Base-by-base conservation (phyloP, 2,797 vertebrate species). In the Cirrhinus molitorella region DNA sequence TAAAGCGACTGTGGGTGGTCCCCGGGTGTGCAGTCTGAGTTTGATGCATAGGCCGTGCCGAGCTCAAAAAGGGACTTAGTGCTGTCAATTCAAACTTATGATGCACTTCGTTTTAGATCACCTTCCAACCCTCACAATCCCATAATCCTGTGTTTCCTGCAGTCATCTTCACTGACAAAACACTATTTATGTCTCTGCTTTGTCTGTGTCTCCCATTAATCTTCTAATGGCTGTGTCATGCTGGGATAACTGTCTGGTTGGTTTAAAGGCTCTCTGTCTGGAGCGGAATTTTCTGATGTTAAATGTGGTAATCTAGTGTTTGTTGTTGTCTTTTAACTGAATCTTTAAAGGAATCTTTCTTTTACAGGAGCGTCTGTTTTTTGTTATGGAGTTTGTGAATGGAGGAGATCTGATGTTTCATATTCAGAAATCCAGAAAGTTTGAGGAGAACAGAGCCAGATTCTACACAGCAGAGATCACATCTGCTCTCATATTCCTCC, bases 371-470 rank as follows among this genome's bases (percentile, higher is more conserved):
- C 95, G 97, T 25, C 95, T 99, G 82, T 99, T 99, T 94, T 99
- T 99, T 21, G 97, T 99, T 90, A 99, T 99, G 98, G 98, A 99
- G 93, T 99, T 99, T 85, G 98, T 99, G 85, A 99, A 99, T 0
- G 98, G 98, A 0, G 98, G 98, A 0, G 98, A 99, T 88, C 92
- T 99, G 86, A 99, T 99, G 98, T 99, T 99, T 92, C 98, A 99
- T 91, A 99, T 99, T 88, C 98, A 99, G 94, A 99, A 99, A 92
- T 98, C 98, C 0, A 96, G 97, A 71, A 98, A 98, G 86, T 99
- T 99, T 66, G 98, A 99, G 1, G 98, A 99, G 88, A 92, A 91
- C 2, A 93, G 98, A 45, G 98, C 98, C 0, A 93, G 96, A 25
- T 99, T 99, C 95, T 99, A 99, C 61, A 95, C 97, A 0, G 98